Evolutionary conservation across 1,140 invertebrate genomes (phyloP).

Genomic region (Oryzaephilus surinamensis): DNA sequence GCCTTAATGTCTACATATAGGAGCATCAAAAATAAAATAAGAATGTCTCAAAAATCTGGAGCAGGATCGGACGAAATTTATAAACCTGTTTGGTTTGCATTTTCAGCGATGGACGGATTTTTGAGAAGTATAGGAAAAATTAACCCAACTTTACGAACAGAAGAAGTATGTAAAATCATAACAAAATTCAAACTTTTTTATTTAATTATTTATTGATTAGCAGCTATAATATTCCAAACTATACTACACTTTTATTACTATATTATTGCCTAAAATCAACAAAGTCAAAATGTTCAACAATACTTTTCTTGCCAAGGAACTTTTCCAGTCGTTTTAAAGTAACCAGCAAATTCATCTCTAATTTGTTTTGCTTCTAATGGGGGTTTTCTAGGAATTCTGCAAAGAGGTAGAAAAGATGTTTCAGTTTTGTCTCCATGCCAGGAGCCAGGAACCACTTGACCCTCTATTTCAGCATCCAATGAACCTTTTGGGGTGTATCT

Average conservation of each 20-base stretch:
- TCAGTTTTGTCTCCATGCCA: conserved; percentile 2
- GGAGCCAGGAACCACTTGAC: neutral
- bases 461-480: conserved; percentile 2
- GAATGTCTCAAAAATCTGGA: conserved; percentile 7
- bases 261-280: no score
- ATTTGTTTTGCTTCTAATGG: neutral
- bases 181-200: neutral
- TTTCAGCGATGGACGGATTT: conserved; percentile 16
- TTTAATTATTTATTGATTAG: no score
- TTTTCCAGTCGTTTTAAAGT: neutral
- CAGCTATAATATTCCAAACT: no score
- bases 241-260: no score
- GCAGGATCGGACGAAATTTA: conserved; percentile 13
- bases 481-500: neutral
- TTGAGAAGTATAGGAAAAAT: conserved; percentile 5
- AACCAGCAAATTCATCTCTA: conserved; percentile 1
- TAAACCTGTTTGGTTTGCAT: conserved; percentile 20
- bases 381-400: conserved; percentile 5
- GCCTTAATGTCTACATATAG: no score
- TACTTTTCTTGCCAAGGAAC: neutral
- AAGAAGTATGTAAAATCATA: neutral
- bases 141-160: neutral
- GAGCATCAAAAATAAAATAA: no score
- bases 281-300: no score
- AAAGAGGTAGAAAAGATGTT: conserved; percentile 3